Percentiles rank a stretch among this genome's conserved stretches.
phyloP scores from a whole-genome alignment of 2,113 vertebrate species.

The Panthera leo region DNA sequence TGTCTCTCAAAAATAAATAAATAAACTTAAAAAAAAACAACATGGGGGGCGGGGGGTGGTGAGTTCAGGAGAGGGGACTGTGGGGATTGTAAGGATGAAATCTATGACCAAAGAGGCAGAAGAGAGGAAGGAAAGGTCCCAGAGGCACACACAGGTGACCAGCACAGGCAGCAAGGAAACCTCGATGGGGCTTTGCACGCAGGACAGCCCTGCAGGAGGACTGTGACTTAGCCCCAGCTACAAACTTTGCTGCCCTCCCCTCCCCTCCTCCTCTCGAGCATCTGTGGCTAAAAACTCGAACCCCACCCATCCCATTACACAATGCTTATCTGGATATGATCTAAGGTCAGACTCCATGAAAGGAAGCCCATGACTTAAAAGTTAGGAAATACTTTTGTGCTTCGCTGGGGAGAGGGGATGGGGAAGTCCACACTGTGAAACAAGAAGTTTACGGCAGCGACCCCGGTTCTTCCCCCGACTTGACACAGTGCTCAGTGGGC shows the following conservation, averaged over 20 bases:
- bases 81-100: neutral
- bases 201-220: neutral
- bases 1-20: too few species aligned
- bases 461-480: neutral
- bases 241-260: neutral
- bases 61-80: too few species aligned
- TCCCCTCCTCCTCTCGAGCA: neutral
- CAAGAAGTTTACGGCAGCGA: conserved; percentile 39
- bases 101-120: neutral
- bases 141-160: neutral
- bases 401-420: neutral
- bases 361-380: conserved; percentile 59
- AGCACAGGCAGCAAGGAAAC: fast-evolving
- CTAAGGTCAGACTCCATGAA: conserved; percentile 27
- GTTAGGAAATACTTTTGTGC: conserved; percentile 60
- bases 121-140: neutral
- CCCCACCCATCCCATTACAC: conserved; percentile 30
- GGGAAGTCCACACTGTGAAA: conserved; percentile 47
- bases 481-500: neutral
- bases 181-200: fast-evolving
- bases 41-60: too few species aligned
- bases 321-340: conserved; percentile 58
- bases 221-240: neutral
- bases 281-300: conserved; percentile 27
- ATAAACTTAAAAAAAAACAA: too few species aligned